Conservation (phyloP, 2,888 invertebrate genomes). For the Eilema sororculum region DNA sequence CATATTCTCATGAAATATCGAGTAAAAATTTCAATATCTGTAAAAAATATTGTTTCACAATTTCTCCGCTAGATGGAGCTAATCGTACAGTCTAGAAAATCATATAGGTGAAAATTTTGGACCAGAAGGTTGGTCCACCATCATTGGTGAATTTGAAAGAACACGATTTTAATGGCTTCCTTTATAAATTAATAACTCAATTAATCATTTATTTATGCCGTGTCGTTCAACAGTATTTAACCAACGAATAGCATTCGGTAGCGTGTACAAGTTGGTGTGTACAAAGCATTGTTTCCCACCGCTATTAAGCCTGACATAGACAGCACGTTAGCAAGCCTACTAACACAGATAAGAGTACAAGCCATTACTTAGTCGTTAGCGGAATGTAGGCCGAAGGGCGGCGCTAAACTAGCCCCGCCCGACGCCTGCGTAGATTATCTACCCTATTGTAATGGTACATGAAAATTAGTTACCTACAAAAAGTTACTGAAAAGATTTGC, state of each 20-base stretch:
- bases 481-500: background rate
- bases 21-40: background rate
- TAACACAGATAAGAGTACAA: background rate
- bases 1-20: too few species aligned
- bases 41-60: background rate
- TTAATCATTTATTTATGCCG: background rate
- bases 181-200: background rate
- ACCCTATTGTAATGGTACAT: background rate
- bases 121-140: background rate
- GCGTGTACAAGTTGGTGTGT: background rate
- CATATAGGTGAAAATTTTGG: background rate
- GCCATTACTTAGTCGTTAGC: conserved; percentile 9
- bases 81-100: background rate
- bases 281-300: background rate
- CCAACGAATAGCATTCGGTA: background rate
- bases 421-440: conserved; percentile 35
- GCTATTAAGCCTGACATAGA: background rate
- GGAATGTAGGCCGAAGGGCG: conserved; percentile 36
- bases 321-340: background rate
- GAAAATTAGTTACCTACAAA: too few species aligned
- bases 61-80: background rate
- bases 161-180: background rate
- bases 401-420: conserved; percentile 42
- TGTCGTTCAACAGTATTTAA: background rate
- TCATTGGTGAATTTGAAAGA: background rate